phyloP scores from a whole-genome alignment of 2,113 vertebrate species.

The Paramisgurnus dabryanus region DNA sequence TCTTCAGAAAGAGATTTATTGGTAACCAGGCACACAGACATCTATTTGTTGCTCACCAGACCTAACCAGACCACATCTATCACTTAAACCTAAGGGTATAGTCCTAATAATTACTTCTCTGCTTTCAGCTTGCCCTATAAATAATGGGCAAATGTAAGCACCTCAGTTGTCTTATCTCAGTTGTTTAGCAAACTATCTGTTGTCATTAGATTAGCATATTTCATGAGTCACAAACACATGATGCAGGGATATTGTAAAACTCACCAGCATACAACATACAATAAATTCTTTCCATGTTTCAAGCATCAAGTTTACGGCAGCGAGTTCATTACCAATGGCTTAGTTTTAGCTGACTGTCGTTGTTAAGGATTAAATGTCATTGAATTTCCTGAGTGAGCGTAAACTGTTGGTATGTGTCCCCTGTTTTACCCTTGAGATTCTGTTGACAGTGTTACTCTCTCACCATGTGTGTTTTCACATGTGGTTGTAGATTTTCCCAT shows the following conservation, averaged over 20 bases:
- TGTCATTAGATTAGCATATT: not conserved
- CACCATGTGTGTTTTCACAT: constrained; percentile 21
- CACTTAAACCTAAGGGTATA: not conserved
- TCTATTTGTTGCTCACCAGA: not conserved
- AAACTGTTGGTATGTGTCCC: constrained; percentile 38
- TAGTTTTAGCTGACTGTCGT: constrained; percentile 47
- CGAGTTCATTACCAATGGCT: constrained; percentile 28
- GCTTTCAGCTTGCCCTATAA: not conserved
- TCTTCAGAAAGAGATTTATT: constrained; percentile 4
- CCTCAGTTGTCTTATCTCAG: not conserved
- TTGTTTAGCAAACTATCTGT: not conserved
- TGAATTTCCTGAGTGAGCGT: constrained; percentile 55
- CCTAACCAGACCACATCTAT: not conserved
- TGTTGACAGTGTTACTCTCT: constrained; percentile 54
- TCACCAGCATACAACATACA: too few species aligned
- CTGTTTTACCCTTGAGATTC: constrained; percentile 55
- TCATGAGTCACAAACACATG: not conserved
- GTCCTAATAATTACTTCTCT: not conserved
- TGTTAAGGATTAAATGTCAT: constrained; percentile 49
- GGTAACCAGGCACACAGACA: not conserved
- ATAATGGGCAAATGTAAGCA: not conserved
- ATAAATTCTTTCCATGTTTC: not conserved
- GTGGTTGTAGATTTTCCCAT: constrained; percentile 73
- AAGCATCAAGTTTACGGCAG: not conserved
- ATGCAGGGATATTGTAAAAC: too few species aligned